A percentile compares a stretch with the other conserved stretches of the same genome.
These are phyloP conservation scores for Hormaphis cornu DNA, from an alignment of 1,140 invertebrate species.

Conservation along the genomic window DNA sequence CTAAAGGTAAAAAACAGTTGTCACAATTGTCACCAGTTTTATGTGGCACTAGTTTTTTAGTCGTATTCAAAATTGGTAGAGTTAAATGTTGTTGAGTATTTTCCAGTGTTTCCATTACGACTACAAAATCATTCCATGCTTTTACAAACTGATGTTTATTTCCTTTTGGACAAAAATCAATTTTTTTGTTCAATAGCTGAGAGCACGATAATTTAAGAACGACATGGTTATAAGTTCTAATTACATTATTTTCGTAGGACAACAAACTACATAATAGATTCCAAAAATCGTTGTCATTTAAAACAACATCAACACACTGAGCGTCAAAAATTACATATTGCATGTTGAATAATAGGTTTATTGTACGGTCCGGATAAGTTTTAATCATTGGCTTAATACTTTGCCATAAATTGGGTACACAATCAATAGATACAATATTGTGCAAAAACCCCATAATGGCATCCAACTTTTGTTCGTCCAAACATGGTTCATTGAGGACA, in stretches of 20 bases:
- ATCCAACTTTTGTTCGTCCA: background rate
- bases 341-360: conserved; percentile 8
- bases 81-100: conserved; percentile 54
- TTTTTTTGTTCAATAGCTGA: background rate
- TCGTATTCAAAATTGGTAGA: conserved; percentile 45
- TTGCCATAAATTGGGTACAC: background rate
- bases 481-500: conserved; percentile 2
- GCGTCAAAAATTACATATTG: conserved; percentile 4
- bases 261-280: background rate
- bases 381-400: background rate
- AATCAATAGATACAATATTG: conserved; percentile 1
- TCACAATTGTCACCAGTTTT: background rate
- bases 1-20: background rate
- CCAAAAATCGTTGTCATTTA: conserved; percentile 17
- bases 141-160: conserved; percentile 27
- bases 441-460: background rate
- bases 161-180: conserved; percentile 34
- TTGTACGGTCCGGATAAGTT: background rate
- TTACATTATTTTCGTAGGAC: conserved; percentile 1
- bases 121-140: conserved; percentile 43
- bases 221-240: conserved; percentile 4
- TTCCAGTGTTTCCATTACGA: conserved; percentile 50
- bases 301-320: background rate
- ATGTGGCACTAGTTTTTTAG: conserved; percentile 40
- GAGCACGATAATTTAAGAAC: conserved; percentile 2